Evolutionary conservation across 2,797 vertebrate species (phyloP), one percentile per base, ranked within the genome.

Genomic region (Pristis pectinata): DNA sequence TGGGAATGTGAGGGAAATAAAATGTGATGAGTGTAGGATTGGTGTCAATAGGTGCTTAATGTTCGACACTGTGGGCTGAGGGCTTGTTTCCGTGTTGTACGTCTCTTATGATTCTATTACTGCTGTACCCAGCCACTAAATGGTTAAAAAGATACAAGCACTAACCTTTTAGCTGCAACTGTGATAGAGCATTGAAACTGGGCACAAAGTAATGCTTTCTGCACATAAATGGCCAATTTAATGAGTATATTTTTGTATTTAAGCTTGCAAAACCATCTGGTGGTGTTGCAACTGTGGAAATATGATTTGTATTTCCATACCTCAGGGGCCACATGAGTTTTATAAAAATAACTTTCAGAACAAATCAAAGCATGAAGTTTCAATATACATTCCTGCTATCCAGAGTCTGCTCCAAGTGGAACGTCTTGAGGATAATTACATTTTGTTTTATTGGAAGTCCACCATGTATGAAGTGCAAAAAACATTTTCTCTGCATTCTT

Each of bases 291-390:
- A 56, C 49, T 76, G 70, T 74, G 41, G 70, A 94, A 94, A 94
- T 94, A 94, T 94, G 70, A 94, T 76, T 76, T 91, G 49, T 94
- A 76, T 94, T 94, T 76, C 92, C 92, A 56, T 34, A 49, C 13
- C 72, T 94, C 49, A 56, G 11, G 30, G 70, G 70, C 92, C 92
- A n/a, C 67, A 76, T 53, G 70, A 94, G 70, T 34, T 41, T 94
- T 94, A 56, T 76, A 94, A 72, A 94, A 94, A 94, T 56, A 76
- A n/a, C 30, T 74, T 76, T 53, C 22, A 76, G 70, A 76, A 17
- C 5, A 56, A 94, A 94, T 94, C 70, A 27, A 76, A 56, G 44
- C 49, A 34, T 56, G 70, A 94, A 94, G 72, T 76, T 94, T 30
- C 92, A 94, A 9, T 41, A 22, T 34, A 53, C 44, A 53, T 94